Percentiles rank a stretch among this genome's conserved stretches.
Conservation (phyloP, 2,113 vertebrate species). For the Callaeas wilsoni region DNA sequence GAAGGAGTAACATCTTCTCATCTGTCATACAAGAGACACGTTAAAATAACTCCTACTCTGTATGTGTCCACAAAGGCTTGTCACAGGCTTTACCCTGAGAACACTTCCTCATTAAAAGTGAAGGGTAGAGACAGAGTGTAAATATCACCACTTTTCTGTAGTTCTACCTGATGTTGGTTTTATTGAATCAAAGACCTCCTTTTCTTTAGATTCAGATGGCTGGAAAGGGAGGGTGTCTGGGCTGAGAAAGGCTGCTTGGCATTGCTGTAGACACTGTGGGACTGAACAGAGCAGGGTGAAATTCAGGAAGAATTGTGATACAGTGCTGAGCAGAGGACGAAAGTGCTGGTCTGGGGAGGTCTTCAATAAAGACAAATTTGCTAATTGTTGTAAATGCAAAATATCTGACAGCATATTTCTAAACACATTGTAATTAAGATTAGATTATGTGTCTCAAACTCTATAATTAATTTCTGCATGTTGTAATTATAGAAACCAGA, state of each 20-base stretch:
- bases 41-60: slow-evolving; percentile 4
- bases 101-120: slow-evolving; percentile 64
- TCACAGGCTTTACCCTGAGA: slow-evolving; percentile 21
- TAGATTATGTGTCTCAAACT: not conserved
- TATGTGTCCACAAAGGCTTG: slow-evolving; percentile 42
- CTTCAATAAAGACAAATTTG: not conserved
- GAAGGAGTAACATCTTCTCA: not conserved
- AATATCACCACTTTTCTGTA: slow-evolving; percentile 16
- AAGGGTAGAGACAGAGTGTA: slow-evolving; percentile 54
- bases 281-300: not conserved
- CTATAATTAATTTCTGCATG: not conserved
- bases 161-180: not conserved
- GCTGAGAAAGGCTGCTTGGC: not conserved
- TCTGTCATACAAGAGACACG: not conserved
- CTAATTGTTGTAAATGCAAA: not conserved
- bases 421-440: not conserved
- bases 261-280: not conserved
- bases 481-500: not conserved
- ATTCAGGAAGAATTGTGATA: not conserved
- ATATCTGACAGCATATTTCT: not conserved
- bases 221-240: not conserved
- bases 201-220: not conserved
- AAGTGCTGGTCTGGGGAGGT: not conserved
- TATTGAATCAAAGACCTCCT: not conserved
- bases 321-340: not conserved